These are phyloP conservation scores for Condylostylus longicornis DNA, from an alignment of 1,140 invertebrate genomes.

Conservation along the genomic window DNA sequence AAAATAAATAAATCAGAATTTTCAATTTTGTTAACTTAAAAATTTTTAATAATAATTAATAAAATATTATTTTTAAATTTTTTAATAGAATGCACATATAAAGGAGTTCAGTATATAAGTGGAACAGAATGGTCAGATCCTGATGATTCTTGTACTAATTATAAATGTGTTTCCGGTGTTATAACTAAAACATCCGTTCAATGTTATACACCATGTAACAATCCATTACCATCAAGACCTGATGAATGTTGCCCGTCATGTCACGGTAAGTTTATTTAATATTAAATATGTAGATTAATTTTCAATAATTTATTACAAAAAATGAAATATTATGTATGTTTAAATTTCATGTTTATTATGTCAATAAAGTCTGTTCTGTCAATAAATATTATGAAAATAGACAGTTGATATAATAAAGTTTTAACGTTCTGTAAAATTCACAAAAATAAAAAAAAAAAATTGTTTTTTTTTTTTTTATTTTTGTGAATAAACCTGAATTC, in stretches of 20 bases:
- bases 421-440: conserved; percentile 2
- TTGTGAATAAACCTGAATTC: no score
- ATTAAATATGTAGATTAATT: neutral
- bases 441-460: conserved; percentile 2
- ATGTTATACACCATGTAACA: conserved; percentile 62
- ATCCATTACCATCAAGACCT: conserved; percentile 45
- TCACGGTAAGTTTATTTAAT: conserved; percentile 37
- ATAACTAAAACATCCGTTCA: conserved; percentile 60
- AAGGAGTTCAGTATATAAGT: conserved; percentile 52
- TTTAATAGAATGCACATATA: conserved; percentile 56
- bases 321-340: no score
- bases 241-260: conserved; percentile 76
- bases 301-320: no score
- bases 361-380: neutral
- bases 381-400: conserved; percentile 1
- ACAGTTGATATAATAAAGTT: conserved; percentile 1
- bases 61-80: conserved; percentile 1
- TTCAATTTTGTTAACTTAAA: neutral
- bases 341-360: neutral
- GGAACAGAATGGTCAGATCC: conserved; percentile 60
- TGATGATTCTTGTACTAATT: conserved; percentile 50
- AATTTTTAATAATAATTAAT: neutral
- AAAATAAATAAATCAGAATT: neutral
- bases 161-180: conserved; percentile 67
- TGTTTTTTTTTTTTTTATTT: conserved; percentile 6